Evolutionary conservation across 2,797 vertebrate genomes (phyloP).

Genomic region (Chiroxiphia lanceolata): DNA sequence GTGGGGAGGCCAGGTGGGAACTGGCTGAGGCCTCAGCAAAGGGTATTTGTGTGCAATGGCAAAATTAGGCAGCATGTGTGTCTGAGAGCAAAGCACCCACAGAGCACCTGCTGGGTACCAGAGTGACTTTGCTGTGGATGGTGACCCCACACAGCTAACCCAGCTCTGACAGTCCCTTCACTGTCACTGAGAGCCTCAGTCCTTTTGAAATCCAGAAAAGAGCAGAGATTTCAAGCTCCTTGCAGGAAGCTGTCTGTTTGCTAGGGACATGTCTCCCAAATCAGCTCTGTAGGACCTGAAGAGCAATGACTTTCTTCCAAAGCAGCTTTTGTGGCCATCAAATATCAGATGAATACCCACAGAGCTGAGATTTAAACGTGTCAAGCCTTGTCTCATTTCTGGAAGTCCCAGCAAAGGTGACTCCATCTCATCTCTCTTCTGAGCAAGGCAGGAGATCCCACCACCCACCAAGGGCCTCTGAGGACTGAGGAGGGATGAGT

Average conservation of each 20-base stretch:
- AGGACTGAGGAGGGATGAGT: background rate
- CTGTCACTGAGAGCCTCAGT: background rate
- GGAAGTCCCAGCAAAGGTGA: background rate
- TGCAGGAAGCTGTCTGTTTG: background rate
- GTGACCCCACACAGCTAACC: background rate
- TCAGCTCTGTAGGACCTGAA: background rate
- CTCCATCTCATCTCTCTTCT: background rate
- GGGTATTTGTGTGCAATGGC: background rate
- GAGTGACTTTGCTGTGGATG: background rate
- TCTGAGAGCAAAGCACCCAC: background rate
- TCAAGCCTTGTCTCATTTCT: background rate
- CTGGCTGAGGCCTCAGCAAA: background rate
- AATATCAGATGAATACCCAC: background rate
- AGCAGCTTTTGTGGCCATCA: background rate
- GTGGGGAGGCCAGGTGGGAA: fast-evolving
- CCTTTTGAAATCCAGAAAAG: background rate
- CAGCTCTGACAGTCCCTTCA: background rate
- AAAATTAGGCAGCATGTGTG: background rate
- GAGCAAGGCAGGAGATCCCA: background rate
- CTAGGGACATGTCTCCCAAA: background rate
- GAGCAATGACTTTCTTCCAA: background rate
- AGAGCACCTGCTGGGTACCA: background rate
- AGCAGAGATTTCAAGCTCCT: background rate
- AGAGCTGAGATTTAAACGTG: background rate
- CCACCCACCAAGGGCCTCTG: background rate